Evolutionary conservation across 2,113 vertebrate genomes (phyloP).

Genomic region (Trematocara zebra): DNA sequence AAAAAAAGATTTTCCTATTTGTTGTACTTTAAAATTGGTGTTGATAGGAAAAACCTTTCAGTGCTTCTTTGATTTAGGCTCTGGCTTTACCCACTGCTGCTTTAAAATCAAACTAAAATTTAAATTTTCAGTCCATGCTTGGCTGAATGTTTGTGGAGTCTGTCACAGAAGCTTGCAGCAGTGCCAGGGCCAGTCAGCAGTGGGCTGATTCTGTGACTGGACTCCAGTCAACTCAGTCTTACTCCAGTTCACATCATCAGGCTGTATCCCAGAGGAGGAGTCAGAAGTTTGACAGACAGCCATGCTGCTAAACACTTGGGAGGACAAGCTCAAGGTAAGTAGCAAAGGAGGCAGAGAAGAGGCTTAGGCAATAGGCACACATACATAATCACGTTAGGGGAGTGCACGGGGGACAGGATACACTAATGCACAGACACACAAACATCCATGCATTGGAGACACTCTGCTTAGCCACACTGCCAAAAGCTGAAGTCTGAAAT

Average conservation of each 20-base stretch:
- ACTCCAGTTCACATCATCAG: conserved; percentile 35
- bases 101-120: neutral
- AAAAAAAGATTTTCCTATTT: neutral
- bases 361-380: conserved; percentile 5
- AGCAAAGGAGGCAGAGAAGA: neutral
- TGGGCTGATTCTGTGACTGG: neutral
- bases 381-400: conserved; percentile 37
- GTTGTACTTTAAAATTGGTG: neutral
- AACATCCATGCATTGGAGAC: neutral
- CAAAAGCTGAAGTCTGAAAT: conserved; percentile 1
- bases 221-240: conserved; percentile 4
- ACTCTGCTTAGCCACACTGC: neutral
- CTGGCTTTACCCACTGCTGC: neutral
- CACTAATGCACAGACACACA: conserved; percentile 4
- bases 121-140: neutral
- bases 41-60: neutral
- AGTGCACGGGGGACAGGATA: neutral
- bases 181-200: neutral
- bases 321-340: conserved; percentile 51
- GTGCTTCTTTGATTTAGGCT: neutral
- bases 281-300: conserved; percentile 34
- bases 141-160: neutral
- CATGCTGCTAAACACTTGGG: conserved; percentile 21
- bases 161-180: neutral
- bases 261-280: conserved; percentile 38